A percentile compares a stretch with the other conserved stretches of the same genome.
Conservation (phyloP, 2,113 vertebrate genomes). For the Xyliphius kryptos region DNA sequence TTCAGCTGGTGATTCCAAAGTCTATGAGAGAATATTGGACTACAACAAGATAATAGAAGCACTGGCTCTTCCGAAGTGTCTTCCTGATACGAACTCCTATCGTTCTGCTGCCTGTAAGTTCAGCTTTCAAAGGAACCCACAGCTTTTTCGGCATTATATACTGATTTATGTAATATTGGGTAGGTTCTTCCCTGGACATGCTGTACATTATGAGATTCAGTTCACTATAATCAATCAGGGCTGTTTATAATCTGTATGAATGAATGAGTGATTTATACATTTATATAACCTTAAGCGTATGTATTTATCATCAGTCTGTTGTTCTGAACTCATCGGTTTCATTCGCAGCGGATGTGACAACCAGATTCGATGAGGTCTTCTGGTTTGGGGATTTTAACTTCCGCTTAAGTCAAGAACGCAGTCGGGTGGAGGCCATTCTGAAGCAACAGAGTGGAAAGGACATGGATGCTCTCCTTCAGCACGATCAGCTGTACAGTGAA, state of each 20-base stretch:
- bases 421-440: conserved; percentile 74
- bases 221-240: too few species aligned
- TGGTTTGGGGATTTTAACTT: conserved; percentile 99
- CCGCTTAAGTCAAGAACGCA: conserved; percentile 76
- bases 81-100: conserved; percentile 92
- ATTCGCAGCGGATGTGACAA: conserved; percentile 83
- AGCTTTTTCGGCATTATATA: too few species aligned
- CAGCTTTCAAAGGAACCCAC: too few species aligned
- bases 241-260: too few species aligned
- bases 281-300: too few species aligned
- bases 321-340: too few species aligned
- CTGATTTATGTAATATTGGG: too few species aligned
- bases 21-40: conserved; percentile 86
- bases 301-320: too few species aligned
- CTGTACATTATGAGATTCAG: too few species aligned
- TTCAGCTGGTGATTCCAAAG: conserved; percentile 89
- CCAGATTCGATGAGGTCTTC: conserved; percentile 91
- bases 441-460: conserved; percentile 49
- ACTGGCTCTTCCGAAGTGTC: conserved; percentile 77
- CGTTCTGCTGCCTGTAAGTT: conserved; percentile 81
- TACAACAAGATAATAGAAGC: conserved; percentile 90
- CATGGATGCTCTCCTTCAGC: conserved; percentile 67
- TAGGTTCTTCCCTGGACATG: too few species aligned
- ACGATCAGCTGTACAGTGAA: conserved; percentile 83
- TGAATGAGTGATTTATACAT: too few species aligned